Base-by-base conservation (phyloP, 2,888 invertebrate species). In the Lepetodrilus schrolli region DNA sequence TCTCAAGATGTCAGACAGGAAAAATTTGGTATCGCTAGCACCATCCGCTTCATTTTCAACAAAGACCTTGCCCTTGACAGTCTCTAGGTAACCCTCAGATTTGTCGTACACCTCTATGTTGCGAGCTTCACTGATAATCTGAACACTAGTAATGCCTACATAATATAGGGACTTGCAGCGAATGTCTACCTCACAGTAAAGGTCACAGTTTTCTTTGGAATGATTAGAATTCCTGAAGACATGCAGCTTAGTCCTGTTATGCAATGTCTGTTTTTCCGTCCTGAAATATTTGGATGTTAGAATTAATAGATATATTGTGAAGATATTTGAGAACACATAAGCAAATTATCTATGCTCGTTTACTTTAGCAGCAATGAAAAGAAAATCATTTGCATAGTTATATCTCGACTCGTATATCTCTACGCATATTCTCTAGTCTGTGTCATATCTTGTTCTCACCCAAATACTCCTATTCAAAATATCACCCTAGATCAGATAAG, bases 11-110 rank as follows among this genome's bases (percentile, higher is more conserved):
- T 20, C n/a, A n/a, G 66, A 58, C 8, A 65, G 47, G 36, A 37
- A 72, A 13, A 30, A 47, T 13, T 48, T 23, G 34, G 23, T 10
- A 47, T 47, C 49, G 13, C n/a, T n/a, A n/a, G n/a, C n/a, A n/a
- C n/a, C n/a, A n/a, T n/a, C n/a, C n/a, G 38, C 34, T 23, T 30
- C 66, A 38, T 17, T n/a, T 2, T 8, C 13, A 23, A 49, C 17
- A 17, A 74, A 36, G 3, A 38, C 20, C 30, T 69, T 47, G 17
- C 81, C 80, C 51, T 65, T 74, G 7, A 38, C 49, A 50, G 72
- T 76, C n/a, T 51, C 26, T 30, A 81, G 26, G 70, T 81, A 81
- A 0, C 78, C 80, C 36, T 80, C 81, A n/a, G 34, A 36, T 4
- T 74, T 51, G 4, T 74, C 74, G 65, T 80, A 81, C 1, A 75